These are phyloP conservation scores for Nudaria mundana DNA, from an alignment of 2,888 invertebrate genomes.

Conservation along the genomic window DNA sequence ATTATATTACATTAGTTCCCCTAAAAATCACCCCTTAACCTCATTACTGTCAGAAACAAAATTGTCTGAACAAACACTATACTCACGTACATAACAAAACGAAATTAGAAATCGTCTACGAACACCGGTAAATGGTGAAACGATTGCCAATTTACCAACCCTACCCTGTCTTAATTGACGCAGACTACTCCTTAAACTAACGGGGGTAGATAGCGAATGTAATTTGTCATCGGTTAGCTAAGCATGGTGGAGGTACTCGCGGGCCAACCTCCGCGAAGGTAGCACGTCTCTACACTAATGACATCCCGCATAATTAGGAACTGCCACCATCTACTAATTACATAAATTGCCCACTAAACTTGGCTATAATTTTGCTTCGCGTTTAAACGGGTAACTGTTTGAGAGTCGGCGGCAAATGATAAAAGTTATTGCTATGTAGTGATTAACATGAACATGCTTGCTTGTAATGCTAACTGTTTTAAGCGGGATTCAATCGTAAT, in stretches of 20 bases:
- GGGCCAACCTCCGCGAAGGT: constrained; percentile 48
- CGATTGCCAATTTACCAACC: constrained; percentile 79
- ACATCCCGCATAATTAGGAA: constrained; percentile 77
- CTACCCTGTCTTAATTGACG: constrained; percentile 75
- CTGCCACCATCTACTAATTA: constrained; percentile 75
- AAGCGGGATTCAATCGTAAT: no score
- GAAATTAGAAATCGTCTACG: constrained; percentile 67
- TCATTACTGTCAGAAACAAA: constrained; percentile 41
- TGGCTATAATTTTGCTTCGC: constrained; percentile 65
- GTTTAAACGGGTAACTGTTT: constrained; percentile 43
- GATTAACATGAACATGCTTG: no score
- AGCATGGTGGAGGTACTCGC: constrained; percentile 53
- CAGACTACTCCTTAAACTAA: constrained; percentile 75
- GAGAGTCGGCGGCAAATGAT: constrained; percentile 33
- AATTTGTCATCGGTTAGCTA: constrained; percentile 80
- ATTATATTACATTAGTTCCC: constrained; percentile 47
- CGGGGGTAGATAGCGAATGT: constrained; percentile 65
- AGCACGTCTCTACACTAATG: constrained; percentile 70
- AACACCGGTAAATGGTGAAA: constrained; percentile 71
- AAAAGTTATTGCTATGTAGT: constrained; percentile 29
- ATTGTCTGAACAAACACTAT: constrained; percentile 32
- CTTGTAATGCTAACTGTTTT: no score
- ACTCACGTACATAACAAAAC: constrained; percentile 38
- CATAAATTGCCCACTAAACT: constrained; percentile 77
- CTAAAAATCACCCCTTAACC: constrained; percentile 46